A percentile compares a stretch with the other conserved stretches of the same genome.
Conservation (phyloP, 1,140 invertebrate genomes). For the Cotesia vestalis region DNA sequence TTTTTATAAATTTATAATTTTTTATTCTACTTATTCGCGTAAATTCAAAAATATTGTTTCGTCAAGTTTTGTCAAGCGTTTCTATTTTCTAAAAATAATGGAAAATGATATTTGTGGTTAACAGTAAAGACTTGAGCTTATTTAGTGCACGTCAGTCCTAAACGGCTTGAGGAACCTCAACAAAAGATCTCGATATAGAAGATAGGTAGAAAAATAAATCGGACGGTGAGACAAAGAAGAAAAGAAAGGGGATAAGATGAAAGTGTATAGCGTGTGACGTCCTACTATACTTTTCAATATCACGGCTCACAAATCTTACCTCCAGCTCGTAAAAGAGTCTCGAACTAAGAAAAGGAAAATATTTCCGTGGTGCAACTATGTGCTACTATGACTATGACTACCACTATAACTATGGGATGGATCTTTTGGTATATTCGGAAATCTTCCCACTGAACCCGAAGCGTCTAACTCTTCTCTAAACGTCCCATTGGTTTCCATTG, state of each 20-base stretch:
- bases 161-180: too few relatives aligned
- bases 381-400: background rate
- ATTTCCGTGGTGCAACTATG: background rate
- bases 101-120: too few relatives aligned
- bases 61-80: too few relatives aligned
- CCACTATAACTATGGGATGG: too few relatives aligned
- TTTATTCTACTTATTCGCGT: too few relatives aligned
- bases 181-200: conserved; percentile 5
- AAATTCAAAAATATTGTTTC: too few relatives aligned
- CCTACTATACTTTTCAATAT: conserved; percentile 39
- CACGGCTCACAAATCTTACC: conserved; percentile 37
- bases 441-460: conserved; percentile 21
- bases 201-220: conserved; percentile 27
- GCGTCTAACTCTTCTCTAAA: conserved; percentile 22
- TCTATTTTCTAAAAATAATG: too few relatives aligned
- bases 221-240: conserved; percentile 27
- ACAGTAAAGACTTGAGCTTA: too few relatives aligned
- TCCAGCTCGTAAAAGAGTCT: background rate
- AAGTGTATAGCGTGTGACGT: conserved; percentile 40
- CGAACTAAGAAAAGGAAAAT: background rate
- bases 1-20: too few relatives aligned
- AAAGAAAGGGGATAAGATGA: conserved; percentile 33
- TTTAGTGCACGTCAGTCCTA: too few relatives aligned
- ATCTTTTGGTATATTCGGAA: background rate
- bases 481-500: conserved; percentile 31